Base-by-base conservation (phyloP, 2,113 vertebrate species). In the Taurulus bubalis region DNA sequence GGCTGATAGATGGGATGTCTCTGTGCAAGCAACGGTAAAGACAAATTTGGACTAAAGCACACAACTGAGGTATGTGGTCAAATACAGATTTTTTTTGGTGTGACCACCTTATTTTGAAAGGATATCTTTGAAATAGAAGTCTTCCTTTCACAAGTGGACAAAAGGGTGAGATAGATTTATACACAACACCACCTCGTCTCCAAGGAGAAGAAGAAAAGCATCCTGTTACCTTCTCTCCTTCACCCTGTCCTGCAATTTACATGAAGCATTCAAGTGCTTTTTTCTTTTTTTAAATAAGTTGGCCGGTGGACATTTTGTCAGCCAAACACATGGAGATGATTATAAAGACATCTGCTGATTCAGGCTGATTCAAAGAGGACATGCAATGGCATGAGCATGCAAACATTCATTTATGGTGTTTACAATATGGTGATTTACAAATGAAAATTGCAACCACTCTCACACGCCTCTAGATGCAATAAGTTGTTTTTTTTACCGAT, bases 1-100 rank as follows among this genome's bases (percentile, higher is more conserved):
- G 79, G 71, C 75, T 84, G 84, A 90, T 78, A 36, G 65, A 80
- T 81, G 71, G 73, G 77, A 85, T 82, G 77, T 62, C 58, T 82
- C 58, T 38, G 75, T 47, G 75, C 38, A 60, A 83, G 79, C 78
- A 89, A 82, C 62, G 14, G 67, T 7, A 18, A 60, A 22, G 65
- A 71, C 30, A 84, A 65, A 71, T 59, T 60, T 34, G 30, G 42
- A 70, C 24, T 67, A 22, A 47, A 78, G 55, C 32, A 63, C 18
- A 72, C 45, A 62, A 30, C 49, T 40, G 2, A 47, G 40, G 64
- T 40, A 30, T 64, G 47, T 18, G 36, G 24, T 20, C n/a, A 10
- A 18, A 66, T 30, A 56, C 20, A 1, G 47, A 47, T 58, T 20
- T 49, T 14, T 73, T 76, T 75, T 73, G 72, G 56, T 49, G 34